These are phyloP conservation scores for Scatophagus argus DNA, from an alignment of 2,113 vertebrate species.

Conservation along the genomic window DNA sequence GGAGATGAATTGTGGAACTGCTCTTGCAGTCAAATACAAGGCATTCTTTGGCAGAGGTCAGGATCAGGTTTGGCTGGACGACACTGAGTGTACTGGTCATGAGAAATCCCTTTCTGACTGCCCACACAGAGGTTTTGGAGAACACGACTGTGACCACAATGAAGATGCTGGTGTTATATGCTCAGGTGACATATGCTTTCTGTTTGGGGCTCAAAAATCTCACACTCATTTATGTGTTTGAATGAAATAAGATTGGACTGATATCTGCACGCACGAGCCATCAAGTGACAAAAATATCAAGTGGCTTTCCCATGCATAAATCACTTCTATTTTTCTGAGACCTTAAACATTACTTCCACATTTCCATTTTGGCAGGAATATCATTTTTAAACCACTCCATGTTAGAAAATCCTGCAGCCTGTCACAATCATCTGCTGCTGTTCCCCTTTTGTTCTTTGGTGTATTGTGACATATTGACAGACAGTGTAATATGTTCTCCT, in stretches of 20 bases:
- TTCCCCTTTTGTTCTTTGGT: slow-evolving; percentile 2
- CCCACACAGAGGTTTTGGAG: slow-evolving; percentile 66
- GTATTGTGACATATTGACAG: not conserved
- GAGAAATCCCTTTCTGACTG: slow-evolving; percentile 72
- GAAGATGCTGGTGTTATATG: slow-evolving; percentile 76
- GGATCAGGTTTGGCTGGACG: slow-evolving; percentile 70
- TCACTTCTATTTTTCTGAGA: not conserved
- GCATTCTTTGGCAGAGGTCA: slow-evolving; percentile 65
- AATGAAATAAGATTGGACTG: not conserved
- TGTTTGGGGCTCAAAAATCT: not conserved
- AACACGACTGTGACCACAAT: slow-evolving; percentile 72
- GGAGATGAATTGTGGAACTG: slow-evolving; percentile 69
- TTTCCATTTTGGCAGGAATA: no score
- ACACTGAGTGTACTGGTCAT: slow-evolving; percentile 67
- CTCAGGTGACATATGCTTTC: slow-evolving; percentile 60
- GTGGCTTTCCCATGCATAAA: no score
- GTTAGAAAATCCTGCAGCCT: not conserved
- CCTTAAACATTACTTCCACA: not conserved
- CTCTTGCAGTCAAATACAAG: slow-evolving; percentile 54
- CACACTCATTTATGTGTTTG: no score
- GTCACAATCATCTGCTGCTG: not conserved
- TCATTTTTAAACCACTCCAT: not conserved
- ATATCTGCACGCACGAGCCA: no score
- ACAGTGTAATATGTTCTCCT: not conserved
- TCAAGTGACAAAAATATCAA: no score